Conservation (phyloP, 2,888 invertebrate genomes). For the Chrysomela aeneicollis region DNA sequence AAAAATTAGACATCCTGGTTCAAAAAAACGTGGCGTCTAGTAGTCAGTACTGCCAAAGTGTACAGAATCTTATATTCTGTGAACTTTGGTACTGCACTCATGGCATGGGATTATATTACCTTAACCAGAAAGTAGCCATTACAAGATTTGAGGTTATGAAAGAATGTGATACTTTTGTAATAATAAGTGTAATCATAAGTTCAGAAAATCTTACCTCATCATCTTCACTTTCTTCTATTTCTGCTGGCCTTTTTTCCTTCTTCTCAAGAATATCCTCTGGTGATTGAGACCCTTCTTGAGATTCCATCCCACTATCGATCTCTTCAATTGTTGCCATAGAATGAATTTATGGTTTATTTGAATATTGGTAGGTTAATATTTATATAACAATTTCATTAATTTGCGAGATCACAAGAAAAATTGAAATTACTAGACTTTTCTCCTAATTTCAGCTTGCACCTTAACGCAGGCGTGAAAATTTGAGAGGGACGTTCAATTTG, state of each 20-base stretch:
- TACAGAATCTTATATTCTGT: too few relatives aligned
- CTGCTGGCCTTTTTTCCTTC: conserved; percentile 56
- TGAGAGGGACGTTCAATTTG: neutral
- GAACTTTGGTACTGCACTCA: too few relatives aligned
- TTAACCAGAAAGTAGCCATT: conserved; percentile 9
- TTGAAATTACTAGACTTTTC: too few relatives aligned
- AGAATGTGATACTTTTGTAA: conserved; percentile 2
- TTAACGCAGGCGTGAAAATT: neutral
- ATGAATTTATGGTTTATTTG: neutral
- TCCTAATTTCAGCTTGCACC: neutral
- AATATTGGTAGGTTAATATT: too few relatives aligned
- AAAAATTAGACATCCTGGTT: too few relatives aligned
- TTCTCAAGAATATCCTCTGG: conserved; percentile 43
- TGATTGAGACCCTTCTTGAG: conserved; percentile 61
- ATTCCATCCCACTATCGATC: conserved; percentile 65
- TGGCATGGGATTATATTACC: too few relatives aligned
- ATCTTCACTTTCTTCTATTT: conserved; percentile 54
- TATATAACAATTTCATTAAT: too few relatives aligned
- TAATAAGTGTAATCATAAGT: too few relatives aligned
- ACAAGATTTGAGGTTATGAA: conserved; percentile 42
- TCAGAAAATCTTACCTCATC: conserved; percentile 58
- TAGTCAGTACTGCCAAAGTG: too few relatives aligned
- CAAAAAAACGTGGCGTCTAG: too few relatives aligned
- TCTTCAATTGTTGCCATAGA: conserved; percentile 64
- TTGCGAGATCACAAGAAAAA: too few relatives aligned